Evolutionary conservation across 2,113 vertebrate genomes (phyloP).

Genomic region (Felis chaus): DNA sequence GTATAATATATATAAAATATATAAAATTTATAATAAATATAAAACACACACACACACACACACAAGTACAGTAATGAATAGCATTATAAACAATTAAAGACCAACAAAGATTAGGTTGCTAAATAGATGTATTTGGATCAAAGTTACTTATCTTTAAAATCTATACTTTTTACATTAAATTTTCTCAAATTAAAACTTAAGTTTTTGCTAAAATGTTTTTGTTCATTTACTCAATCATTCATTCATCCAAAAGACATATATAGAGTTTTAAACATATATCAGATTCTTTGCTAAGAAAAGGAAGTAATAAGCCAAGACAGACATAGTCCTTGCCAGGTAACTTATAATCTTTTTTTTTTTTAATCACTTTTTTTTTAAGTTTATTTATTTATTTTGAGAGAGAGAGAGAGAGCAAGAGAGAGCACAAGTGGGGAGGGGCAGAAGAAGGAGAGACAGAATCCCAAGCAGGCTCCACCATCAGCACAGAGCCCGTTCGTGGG

Average conservation of each 20-base stretch:
- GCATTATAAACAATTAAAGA: conserved; percentile 21
- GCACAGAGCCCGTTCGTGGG: no score
- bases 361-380: no score
- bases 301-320: neutral
- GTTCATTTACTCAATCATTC: neutral
- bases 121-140: neutral
- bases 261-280: neutral
- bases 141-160: conserved; percentile 14
- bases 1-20: no score
- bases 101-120: neutral
- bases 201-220: neutral
- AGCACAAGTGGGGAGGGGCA: no score
- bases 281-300: conserved; percentile 40
- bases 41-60: no score
- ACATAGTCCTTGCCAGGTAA: neutral
- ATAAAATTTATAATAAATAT: no score
- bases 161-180: neutral
- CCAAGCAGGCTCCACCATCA: no score
- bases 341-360: neutral
- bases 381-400: no score
- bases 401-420: no score
- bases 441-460: no score
- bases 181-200: conserved; percentile 12
- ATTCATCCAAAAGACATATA: neutral
- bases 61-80: neutral